A percentile compares a stretch with the other conserved stretches of the same genome.
Evolutionary conservation across 53 echinoderm and acorn worm genomes (phyloP).

Genomic region (Arbacia lixula): DNA sequence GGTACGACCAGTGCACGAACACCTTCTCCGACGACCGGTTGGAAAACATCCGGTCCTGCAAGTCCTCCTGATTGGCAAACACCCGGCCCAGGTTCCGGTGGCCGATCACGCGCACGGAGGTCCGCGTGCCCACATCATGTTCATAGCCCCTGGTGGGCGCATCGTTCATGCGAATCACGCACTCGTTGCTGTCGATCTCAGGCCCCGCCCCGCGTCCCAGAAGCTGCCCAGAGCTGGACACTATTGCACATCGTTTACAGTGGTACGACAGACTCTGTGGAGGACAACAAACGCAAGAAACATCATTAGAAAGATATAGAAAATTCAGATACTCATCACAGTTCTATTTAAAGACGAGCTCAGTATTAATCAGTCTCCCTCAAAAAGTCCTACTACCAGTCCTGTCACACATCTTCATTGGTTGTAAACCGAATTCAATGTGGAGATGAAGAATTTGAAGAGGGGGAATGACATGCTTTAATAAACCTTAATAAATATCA

Average conservation of each 20-base stretch:
- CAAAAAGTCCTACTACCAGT: no score
- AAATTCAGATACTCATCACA: not conserved
- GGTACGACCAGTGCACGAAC: conserved; percentile 86
- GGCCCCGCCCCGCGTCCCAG: conserved; percentile 74
- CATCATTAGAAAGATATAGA: not conserved
- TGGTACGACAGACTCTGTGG: conserved; percentile 83
- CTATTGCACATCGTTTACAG: conserved; percentile 92
- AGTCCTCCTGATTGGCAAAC: conserved; percentile 70
- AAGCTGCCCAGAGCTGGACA: conserved; percentile 95
- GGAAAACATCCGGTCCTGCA: conserved; percentile 67
- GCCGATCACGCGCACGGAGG: conserved; percentile 84
- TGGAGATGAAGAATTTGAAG: no score
- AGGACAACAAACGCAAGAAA: not conserved
- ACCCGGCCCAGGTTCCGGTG: conserved; percentile 79
- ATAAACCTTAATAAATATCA: no score
- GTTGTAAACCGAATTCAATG: no score
- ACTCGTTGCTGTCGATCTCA: conserved; percentile 91
- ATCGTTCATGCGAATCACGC: conserved; percentile 97
- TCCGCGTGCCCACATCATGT: conserved; percentile 83
- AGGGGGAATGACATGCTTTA: no score
- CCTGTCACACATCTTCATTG: no score
- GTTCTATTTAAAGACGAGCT: no score
- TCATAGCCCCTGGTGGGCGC: conserved; percentile 93
- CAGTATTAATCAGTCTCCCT: no score
- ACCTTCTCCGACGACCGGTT: conserved; percentile 74